phyloP scores from a whole-genome alignment of 2,797 vertebrate species.

The Limosa lapponica region DNA sequence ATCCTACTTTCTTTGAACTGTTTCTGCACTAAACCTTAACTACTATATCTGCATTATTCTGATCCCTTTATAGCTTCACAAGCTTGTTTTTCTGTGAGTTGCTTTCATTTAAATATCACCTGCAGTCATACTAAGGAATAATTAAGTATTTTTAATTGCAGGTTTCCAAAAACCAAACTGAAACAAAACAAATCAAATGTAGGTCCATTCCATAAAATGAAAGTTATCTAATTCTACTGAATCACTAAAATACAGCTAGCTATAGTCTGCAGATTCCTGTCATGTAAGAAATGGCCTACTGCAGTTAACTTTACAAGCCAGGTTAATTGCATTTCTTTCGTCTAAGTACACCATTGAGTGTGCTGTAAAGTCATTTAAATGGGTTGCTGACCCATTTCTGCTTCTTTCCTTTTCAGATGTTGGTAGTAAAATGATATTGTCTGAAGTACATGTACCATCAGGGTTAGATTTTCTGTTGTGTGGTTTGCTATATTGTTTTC shows the following conservation, averaged over 20 bases:
- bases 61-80: constrained; percentile 3
- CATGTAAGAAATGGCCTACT: not conserved
- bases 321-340: constrained; percentile 50
- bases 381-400: not conserved
- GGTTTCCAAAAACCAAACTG: not conserved
- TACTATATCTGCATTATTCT: constrained; percentile 35
- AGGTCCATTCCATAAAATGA: not conserved
- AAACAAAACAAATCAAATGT: not conserved
- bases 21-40: constrained; percentile 46
- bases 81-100: constrained; percentile 5
- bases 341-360: not conserved
- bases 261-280: not conserved
- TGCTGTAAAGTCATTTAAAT: constrained; percentile 30
- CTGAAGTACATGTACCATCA: not conserved
- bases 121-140: constrained; percentile 33
- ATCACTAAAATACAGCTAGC: not conserved
- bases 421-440: not conserved
- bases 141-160: constrained; percentile 50
- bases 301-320: not conserved
- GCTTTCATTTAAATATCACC: constrained; percentile 45
- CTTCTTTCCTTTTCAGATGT: not conserved
- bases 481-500: not conserved
- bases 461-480: not conserved
- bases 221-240: not conserved
- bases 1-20: constrained; percentile 55